Conservation (phyloP, 2,113 vertebrate species). For the Osmerus eperlanus region DNA sequence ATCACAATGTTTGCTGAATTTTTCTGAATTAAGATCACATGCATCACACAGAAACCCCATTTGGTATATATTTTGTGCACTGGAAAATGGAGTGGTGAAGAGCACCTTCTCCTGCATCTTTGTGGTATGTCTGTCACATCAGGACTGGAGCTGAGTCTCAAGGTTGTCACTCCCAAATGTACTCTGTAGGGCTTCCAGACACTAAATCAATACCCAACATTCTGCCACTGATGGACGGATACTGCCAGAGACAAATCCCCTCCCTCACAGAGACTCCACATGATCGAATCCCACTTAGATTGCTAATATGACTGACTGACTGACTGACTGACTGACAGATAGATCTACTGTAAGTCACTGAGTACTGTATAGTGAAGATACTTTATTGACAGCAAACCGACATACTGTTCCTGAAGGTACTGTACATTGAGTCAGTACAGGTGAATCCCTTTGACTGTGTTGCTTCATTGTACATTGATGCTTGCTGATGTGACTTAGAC, state of each 20-base stretch:
- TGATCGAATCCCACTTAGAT: constrained; percentile 65
- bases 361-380: constrained; percentile 40
- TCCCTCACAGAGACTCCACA: constrained; percentile 54
- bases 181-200: constrained; percentile 56
- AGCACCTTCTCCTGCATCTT: not conserved
- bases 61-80: too few relatives aligned
- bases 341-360: constrained; percentile 35
- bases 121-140: constrained; percentile 42
- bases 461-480: too few relatives aligned
- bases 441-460: constrained; percentile 17
- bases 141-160: constrained; percentile 52
- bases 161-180: constrained; percentile 64
- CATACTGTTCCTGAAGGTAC: constrained; percentile 16
- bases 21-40: too few relatives aligned
- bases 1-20: too few relatives aligned
- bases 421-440: constrained; percentile 22
- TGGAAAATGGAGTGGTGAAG: not conserved
- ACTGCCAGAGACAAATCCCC: constrained; percentile 55
- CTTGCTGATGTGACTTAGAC: too few relatives aligned
- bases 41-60: too few relatives aligned
- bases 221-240: constrained; percentile 68
- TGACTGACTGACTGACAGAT: constrained; percentile 39
- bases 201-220: constrained; percentile 72
- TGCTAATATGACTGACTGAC: constrained; percentile 66
- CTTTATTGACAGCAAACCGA: constrained; percentile 29